phyloP scores from a whole-genome alignment of 2,797 vertebrate species.

The Acipenser transmontanus region DNA sequence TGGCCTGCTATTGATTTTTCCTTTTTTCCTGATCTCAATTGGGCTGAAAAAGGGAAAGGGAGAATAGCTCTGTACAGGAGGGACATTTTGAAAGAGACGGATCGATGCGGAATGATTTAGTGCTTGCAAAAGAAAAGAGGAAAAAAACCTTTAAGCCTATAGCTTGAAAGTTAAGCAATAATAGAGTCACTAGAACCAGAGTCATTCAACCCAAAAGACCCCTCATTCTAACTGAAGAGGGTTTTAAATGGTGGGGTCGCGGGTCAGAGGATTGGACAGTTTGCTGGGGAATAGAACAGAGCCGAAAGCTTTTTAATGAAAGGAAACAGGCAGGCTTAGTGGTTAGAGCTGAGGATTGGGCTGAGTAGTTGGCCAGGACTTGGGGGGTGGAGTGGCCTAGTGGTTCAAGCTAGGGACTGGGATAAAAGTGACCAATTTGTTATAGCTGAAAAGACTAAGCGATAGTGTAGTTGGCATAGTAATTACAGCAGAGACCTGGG shows the following conservation, averaged over 20 bases:
- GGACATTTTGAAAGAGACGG: conserved; percentile 57
- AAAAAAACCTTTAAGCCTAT: conserved; percentile 37
- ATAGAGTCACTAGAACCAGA: conserved; percentile 38
- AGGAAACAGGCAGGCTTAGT: neutral
- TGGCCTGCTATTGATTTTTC: conserved; percentile 82
- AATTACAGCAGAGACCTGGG: too few species aligned
- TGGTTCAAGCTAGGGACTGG: too few species aligned
- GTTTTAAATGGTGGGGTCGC: neutral
- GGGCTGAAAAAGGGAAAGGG: conserved; percentile 58
- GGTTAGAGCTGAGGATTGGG: neutral
- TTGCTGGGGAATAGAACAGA: neutral
- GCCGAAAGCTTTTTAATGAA: neutral
- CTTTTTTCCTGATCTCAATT: conserved; percentile 64
- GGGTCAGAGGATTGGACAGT: conserved; percentile 2
- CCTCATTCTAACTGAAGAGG: neutral
- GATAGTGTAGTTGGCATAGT: too few species aligned
- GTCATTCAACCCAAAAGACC: neutral
- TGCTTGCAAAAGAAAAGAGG: conserved; percentile 36
- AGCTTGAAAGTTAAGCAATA: conserved; percentile 52
- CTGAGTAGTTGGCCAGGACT: neutral
- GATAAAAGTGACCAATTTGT: too few species aligned
- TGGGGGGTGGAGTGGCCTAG: too few species aligned
- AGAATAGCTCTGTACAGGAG: conserved; percentile 31
- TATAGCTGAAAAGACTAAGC: too few species aligned
- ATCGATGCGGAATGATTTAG: conserved; percentile 75